Evolutionary conservation across 2,797 vertebrate species (phyloP).

Genomic region (Myotis vivesi): DNA sequence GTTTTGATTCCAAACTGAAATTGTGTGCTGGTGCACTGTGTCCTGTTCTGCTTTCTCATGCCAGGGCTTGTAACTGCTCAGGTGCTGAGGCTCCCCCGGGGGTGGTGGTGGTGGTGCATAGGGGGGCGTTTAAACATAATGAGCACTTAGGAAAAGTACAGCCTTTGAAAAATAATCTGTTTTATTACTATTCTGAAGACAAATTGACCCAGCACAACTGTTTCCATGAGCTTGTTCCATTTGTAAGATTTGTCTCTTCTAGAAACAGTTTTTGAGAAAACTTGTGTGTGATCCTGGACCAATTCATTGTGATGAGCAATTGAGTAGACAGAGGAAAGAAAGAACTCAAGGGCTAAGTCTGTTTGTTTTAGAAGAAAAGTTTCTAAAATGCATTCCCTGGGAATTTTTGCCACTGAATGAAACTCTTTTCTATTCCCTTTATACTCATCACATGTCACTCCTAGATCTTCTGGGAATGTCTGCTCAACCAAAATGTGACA

Average conservation of each 20-base stretch:
- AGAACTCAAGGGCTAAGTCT: constrained; percentile 27
- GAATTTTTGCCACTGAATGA: constrained; percentile 46
- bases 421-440: constrained; percentile 60
- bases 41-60: not conserved
- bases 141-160: constrained; percentile 44
- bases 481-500: constrained; percentile 7
- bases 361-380: constrained; percentile 58
- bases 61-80: not conserved
- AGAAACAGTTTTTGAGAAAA: constrained; percentile 5
- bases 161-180: constrained; percentile 46
- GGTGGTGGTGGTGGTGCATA: not conserved
- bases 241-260: not conserved
- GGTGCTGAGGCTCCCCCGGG: constrained; percentile 6
- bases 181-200: not conserved
- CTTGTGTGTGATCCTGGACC: not conserved
- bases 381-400: constrained; percentile 47
- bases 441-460: constrained; percentile 52
- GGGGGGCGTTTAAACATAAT: constrained; percentile 55
- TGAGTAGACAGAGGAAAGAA: constrained; percentile 39
- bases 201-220: not conserved
- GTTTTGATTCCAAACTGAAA: constrained; percentile 66
- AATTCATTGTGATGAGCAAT: constrained; percentile 43
- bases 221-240: not conserved
- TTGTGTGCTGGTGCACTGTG: not conserved
- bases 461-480: constrained; percentile 47